Base-by-base conservation (phyloP, 2,113 vertebrate genomes). In the Psettodes erumei region DNA sequence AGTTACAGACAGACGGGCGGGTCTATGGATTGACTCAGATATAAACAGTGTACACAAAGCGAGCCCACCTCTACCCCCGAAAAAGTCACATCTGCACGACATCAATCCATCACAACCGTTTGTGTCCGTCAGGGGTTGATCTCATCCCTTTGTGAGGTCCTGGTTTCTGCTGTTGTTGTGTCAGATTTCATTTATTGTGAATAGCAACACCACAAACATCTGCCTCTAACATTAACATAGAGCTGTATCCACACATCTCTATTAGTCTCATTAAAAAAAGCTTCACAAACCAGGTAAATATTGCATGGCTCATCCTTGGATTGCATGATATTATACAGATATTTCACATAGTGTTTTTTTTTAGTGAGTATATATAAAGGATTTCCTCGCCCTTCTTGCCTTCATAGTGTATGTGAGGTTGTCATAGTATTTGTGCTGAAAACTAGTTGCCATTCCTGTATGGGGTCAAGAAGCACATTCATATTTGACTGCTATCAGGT, bases 401-500 rank as follows among this genome's bases (percentile, higher is more conserved):
- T 8, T 55, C 25, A 6, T 6, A 50, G 47, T 18, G 5, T 42
- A n/a, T 28, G 3, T 15, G 13, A 11, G 11, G 28, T 30, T 58
- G 13, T 56, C 18, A 11, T 33, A 16, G n/a, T 42, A 8, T 21
- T 25, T 42, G 13, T 70, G 33, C 18, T 28, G 18, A 11, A 53
- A 25, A 18, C 13, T 12, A 35, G 38, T 18, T 51, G 18, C 21
- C 30, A 12, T 25, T 30, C 6, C 9, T 2, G n/a, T 35, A 12
- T 27, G 28, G 45, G 43, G 73, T 68, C 55, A 43, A 43, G 33
- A 53, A 28, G 37, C 37, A 25, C 30, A 69, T 50, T 16, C 59
- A 51, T 65, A n/a, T 60, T 18, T 69, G 58, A 43, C 53, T 4
- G 33, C 48, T 74, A 16, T 19, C 69, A 71, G 28, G 42, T 70